Evolutionary conservation across 2,888 invertebrate species (phyloP), one percentile per base, ranked within the genome.

Genomic region (Hemistola chrysoprasaria): DNA sequence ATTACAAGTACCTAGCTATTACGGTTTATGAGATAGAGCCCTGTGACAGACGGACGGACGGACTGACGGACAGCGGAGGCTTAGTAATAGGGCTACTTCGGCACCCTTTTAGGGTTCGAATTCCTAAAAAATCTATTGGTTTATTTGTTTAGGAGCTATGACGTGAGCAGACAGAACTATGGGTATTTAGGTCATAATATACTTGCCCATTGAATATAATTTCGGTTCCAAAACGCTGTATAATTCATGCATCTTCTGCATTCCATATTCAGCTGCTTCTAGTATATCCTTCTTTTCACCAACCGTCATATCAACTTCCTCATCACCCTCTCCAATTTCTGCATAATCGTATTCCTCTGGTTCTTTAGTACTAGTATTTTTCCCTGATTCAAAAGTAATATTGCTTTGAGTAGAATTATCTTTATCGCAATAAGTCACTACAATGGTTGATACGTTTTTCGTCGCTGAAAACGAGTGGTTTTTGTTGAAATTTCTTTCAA

Each of bases 121-220:
- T n/a, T n/a, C n/a, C n/a, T n/a, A n/a, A n/a, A n/a, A n/a, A n/a
- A n/a, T n/a, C n/a, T n/a, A n/a, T n/a, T n/a, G n/a, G n/a, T n/a
- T n/a, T n/a, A n/a, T n/a, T n/a, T n/a, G n/a, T n/a, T n/a, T n/a
- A n/a, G n/a, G n/a, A n/a, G n/a, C n/a, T n/a, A n/a, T n/a, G n/a
- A n/a, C n/a, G n/a, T n/a, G n/a, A n/a, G n/a, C n/a, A n/a, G n/a
- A n/a, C n/a, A n/a, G n/a, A n/a, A n/a, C n/a, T n/a, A n/a, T n/a
- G n/a, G n/a, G n/a, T n/a, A n/a, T n/a, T n/a, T n/a, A n/a, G n/a
- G n/a, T n/a, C n/a, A n/a, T n/a, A n/a, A n/a, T 16, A 3, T 11
- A 63, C 90, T 88, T 64, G 94, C 94, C 94, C 91, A 92, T 91
- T 24, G 91, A 90, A 72, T 93, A 94, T 8, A 93, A 81, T 50